Evolutionary conservation across 2,797 vertebrate species (phyloP).

Genomic region (Alosa sapidissima): DNA sequence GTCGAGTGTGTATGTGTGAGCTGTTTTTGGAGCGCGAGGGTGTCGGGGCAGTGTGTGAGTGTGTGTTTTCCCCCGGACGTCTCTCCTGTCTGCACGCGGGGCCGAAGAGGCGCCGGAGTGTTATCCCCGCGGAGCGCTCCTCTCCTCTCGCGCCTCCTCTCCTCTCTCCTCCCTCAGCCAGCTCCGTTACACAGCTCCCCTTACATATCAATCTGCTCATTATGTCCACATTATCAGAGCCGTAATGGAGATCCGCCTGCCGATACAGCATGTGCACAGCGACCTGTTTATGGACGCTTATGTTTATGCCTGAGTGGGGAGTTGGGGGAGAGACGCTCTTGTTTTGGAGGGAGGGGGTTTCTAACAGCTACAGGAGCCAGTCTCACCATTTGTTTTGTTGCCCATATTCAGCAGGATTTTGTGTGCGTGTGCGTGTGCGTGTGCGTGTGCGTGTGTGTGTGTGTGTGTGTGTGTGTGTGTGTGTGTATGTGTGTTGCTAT

Average conservation of each 20-base stretch:
- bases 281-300: slow-evolving; percentile 46
- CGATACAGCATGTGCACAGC: slow-evolving; percentile 56
- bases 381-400: not conserved
- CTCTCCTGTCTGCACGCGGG: slow-evolving; percentile 74
- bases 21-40: not conserved
- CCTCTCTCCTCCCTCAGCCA: slow-evolving; percentile 23
- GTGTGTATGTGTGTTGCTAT: slow-evolving; percentile 7
- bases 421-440: slow-evolving; percentile 32
- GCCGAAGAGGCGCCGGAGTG: slow-evolving; percentile 69
- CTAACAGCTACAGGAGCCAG: not conserved
- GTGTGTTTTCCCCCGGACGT: slow-evolving; percentile 67
- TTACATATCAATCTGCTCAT: slow-evolving; percentile 62
- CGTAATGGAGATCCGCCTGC: slow-evolving; percentile 64
- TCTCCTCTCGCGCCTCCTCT: slow-evolving; percentile 52
- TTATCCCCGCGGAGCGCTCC: slow-evolving; percentile 51
- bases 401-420: slow-evolving; percentile 50
- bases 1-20: not conserved
- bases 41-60: slow-evolving; percentile 23
- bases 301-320: no score
- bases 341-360: not conserved
- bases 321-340: not conserved
- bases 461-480: not conserved
- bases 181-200: slow-evolving; percentile 70
- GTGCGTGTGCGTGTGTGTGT: slow-evolving; percentile 27
- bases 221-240: slow-evolving; percentile 65